Evolutionary conservation across 92 coral and sea anemone genomes (phyloP).

Genomic region (Heliopora coerulea): DNA sequence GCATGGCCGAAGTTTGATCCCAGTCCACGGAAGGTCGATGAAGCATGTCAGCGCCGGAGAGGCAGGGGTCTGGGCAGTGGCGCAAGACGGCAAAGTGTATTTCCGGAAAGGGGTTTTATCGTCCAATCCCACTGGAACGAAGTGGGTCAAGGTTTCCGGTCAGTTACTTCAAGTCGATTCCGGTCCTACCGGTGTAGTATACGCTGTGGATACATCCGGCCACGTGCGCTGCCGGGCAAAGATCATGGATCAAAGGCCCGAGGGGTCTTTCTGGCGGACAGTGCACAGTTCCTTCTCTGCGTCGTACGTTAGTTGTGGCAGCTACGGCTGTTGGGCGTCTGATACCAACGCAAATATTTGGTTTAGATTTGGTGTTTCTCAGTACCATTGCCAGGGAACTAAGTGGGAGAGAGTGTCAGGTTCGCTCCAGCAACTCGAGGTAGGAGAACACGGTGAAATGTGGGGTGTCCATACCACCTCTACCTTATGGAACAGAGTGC

Average conservation of each 20-base stretch:
- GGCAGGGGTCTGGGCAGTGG: constrained; percentile 42
- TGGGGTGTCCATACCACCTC: constrained; percentile 31
- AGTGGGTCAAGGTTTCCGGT: constrained; percentile 34
- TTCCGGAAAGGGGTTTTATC: constrained; percentile 33
- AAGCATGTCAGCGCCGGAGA: constrained; percentile 39
- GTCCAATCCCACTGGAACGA: constrained; percentile 16
- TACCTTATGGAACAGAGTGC: constrained; percentile 31
- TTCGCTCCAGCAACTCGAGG: constrained; percentile 15
- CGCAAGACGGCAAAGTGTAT: background rate
- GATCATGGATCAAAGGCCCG: constrained; percentile 11
- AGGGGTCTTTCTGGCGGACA: constrained; percentile 37
- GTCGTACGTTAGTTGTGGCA: constrained; percentile 29
- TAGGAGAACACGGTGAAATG: constrained; percentile 35
- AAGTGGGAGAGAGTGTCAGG: constrained; percentile 29
- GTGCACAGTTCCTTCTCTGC: background rate
- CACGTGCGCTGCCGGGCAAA: constrained; percentile 18
- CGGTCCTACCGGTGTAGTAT: constrained; percentile 29
- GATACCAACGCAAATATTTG: background rate
- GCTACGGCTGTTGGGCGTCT: constrained; percentile 34
- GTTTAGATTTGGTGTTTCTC: constrained; percentile 36
- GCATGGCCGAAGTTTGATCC: constrained; percentile 7
- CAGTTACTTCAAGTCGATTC: constrained; percentile 20
- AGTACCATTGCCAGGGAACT: constrained; percentile 25
- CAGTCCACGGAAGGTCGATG: background rate
- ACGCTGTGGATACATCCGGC: constrained; percentile 1